Base-by-base conservation (phyloP, 1,140 invertebrate genomes). In the Drosophila grimshawi region DNA sequence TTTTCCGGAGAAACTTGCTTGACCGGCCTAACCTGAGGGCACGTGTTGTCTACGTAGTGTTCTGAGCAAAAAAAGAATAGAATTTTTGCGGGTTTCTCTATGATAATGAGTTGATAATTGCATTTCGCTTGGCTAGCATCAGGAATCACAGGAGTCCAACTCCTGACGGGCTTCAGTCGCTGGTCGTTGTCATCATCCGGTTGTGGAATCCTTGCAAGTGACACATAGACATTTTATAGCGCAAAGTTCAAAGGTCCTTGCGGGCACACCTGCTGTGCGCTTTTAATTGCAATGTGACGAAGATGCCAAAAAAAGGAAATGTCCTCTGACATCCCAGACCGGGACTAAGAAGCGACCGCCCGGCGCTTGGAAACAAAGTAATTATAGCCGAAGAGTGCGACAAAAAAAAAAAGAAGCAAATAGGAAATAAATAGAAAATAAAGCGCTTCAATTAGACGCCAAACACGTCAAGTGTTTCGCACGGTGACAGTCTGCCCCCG, bases 191-290 rank as follows among this genome's bases (percentile, higher is more conserved):
- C 30, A 46, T 71, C 65, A 80, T 83, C 73, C 90, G 70, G 55
- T 89, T 82, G 74, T 39, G 90, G 90, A 92, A 92, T 77, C 88
- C 91, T 80, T 91, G 91, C 85, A 92, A 92, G 85, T 92, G 91
- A 92, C 82, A 86, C 76, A 73, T 78, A 78, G 83, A 89, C 68
- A 61, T 79, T 90, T 80, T 82, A 81, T 72, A 66, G 32, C 78
- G n/a, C 39, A 52, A 60, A 89, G 90, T 91, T 92, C 90, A 92
- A 91, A 92, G 91, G 71, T 69, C 51, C 11, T 62, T 29, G 30
- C 32, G 61, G 48, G 19, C 39, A 77, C 90, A 92, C 91, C 91
- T 92, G 90, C 78, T 76, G 91, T 51, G 91, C 65, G 53, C 70
- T 91, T 92, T 92, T 92, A 92, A 92, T 92, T 92, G 89, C 90